Conservation (phyloP, 53 echinoderm and acorn worm genomes). For the Paracentrotus lividus region DNA sequence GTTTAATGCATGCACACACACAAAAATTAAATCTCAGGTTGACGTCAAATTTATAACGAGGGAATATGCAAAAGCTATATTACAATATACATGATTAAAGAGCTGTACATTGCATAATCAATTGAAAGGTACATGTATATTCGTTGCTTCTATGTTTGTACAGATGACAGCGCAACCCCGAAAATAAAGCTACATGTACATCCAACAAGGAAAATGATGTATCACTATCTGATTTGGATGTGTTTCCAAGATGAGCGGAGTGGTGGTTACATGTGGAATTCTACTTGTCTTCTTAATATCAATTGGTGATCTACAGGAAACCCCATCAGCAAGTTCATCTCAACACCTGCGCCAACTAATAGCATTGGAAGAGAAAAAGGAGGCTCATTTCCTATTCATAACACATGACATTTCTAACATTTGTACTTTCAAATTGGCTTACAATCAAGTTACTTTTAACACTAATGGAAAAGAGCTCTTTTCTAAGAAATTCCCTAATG, state of each 20-base stretch:
- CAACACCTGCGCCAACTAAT: neutral
- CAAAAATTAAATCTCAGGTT: too few species aligned
- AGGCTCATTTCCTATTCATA: neutral
- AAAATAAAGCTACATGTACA: neutral
- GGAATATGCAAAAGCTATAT: too few species aligned
- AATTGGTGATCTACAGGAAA: neutral
- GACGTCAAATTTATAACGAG: too few species aligned
- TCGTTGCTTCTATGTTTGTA: neutral
- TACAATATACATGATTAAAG: too few species aligned
- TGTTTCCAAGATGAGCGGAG: slow-evolving; percentile 1
- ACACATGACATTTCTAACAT: neutral
- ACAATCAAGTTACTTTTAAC: slow-evolving; percentile 37
- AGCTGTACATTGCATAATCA: too few species aligned
- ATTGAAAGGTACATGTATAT: too few species aligned
- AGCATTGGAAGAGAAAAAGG: neutral
- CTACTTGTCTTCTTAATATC: neutral
- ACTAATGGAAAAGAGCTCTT: slow-evolving; percentile 2
- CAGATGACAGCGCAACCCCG: neutral
- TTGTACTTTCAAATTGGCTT: neutral
- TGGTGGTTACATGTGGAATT: neutral
- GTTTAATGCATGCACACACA: too few species aligned
- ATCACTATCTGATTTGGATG: neutral
- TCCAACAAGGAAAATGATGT: neutral
- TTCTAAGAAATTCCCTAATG: neutral
- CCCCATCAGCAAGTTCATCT: neutral